Evolutionary conservation across 1,140 invertebrate genomes (phyloP), one percentile per base, ranked within the genome.

Genomic region (Pemphigus obesinymphae): DNA sequence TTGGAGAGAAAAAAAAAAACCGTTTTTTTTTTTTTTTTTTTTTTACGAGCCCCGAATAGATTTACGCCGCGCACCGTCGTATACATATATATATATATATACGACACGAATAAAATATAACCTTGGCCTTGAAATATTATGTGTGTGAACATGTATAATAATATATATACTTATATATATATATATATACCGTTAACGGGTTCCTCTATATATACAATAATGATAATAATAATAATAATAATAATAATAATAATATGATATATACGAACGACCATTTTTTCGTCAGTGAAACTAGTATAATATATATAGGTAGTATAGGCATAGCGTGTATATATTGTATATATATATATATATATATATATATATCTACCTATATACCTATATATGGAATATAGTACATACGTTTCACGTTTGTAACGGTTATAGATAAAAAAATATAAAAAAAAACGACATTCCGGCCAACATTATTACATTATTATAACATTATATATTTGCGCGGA

Each of bases 81-180:
- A 15, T 45, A n/a, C n/a, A n/a, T n/a, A n/a, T 66, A 26, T 37
- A 20, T 37, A 13, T 66, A n/a, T n/a, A n/a, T 4, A 50, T 13
- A 20, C 40, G 37, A 45, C 40, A 70, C 40, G 40, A 70, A 15
- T 58, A 26, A 29, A 8, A 23, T 45, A 29, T 70, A 70, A 70
- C 68, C 68, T 70, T 70, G 68, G 68, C 68, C 68, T 70, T 70
- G 68, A 34, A 70, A 70, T 70, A 45, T 45, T 26, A 13, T n/a
- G 2, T 20, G 58, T 20, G 31, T 3, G 37, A 10, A 31, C 4
- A 10, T 0, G 61, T 7, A n/a, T 68, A 40, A 40, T 40, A 40
- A 40, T 40, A 40, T 40, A 40, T 40, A 40, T 40, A 40, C 10
- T 5, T 40, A 40, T 40, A 40, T 40, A 48, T 48, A 15, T 48